phyloP scores from a whole-genome alignment of 2,888 invertebrate genomes.

The Maniola hyperantus region DNA sequence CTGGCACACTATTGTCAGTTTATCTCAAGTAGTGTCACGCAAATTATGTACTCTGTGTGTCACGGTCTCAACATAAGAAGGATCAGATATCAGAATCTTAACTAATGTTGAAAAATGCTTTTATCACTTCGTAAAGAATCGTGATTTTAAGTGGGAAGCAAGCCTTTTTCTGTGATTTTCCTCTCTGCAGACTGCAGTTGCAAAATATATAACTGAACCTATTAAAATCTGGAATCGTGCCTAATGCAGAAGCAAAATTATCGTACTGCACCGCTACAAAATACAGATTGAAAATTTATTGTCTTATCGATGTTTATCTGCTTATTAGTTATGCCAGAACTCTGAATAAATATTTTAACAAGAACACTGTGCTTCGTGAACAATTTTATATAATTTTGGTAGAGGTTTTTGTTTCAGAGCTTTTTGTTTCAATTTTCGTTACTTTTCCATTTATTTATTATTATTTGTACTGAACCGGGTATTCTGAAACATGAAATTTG shows the following conservation, averaged over 20 bases:
- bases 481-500: no score
- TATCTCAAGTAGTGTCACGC: no score
- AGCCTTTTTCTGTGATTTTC: conserved; percentile 14
- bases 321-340: background rate
- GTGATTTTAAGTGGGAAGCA: background rate
- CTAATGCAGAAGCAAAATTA: conserved; percentile 38
- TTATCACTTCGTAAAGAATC: background rate
- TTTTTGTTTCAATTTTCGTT: no score
- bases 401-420: no score
- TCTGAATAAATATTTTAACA: background rate
- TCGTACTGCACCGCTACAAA: conserved; percentile 26
- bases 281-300: conserved; percentile 19
- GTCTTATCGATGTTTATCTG: background rate
- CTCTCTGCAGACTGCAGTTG: conserved; percentile 22
- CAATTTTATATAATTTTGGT: no score
- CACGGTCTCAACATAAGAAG: no score
- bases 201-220: conserved; percentile 37
- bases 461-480: no score
- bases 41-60: no score
- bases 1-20: no score
- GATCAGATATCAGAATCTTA: no score
- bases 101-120: background rate
- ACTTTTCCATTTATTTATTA: no score
- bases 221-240: conserved; percentile 41
- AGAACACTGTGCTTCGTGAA: no score